These are phyloP conservation scores for Hydrolagus colliei DNA, from an alignment of 2,797 vertebrate genomes.

Conservation along the genomic window DNA sequence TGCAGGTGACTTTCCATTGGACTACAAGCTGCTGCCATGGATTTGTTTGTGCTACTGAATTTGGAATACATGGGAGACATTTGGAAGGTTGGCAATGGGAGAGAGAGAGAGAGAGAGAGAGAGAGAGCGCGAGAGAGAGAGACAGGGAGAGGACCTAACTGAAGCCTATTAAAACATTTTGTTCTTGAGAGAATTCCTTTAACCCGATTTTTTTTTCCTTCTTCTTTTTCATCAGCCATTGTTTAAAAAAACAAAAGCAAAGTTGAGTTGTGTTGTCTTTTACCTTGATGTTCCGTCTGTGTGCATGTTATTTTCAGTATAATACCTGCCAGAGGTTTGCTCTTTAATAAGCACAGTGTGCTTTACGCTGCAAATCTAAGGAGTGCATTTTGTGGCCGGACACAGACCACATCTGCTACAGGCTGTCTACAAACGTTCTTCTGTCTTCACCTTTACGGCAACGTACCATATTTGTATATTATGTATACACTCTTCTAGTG, in stretches of 20 bases:
- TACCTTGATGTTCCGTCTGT: constrained; percentile 73
- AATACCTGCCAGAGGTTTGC: constrained; percentile 73
- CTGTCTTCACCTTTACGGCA: constrained; percentile 68
- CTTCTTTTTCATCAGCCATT: constrained; percentile 60
- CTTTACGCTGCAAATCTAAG: constrained; percentile 68
- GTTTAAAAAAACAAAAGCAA: constrained; percentile 44
- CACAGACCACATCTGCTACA: constrained; percentile 46
- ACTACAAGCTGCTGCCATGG: constrained; percentile 28
- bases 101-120: background rate
- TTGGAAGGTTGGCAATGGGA: constrained; percentile 37
- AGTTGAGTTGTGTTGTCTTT: constrained; percentile 76
- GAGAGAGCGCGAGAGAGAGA: no score
- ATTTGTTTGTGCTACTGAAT: constrained; percentile 30
- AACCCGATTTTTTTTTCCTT: constrained; percentile 61
- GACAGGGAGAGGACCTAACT: constrained; percentile 54
- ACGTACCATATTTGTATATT: constrained; percentile 92
- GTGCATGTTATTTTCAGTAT: constrained; percentile 78
- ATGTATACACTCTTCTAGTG: constrained; percentile 79
- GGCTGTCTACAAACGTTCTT: constrained; percentile 50
- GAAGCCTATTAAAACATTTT: constrained; percentile 56
- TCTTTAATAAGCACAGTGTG: constrained; percentile 84
- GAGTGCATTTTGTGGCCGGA: constrained; percentile 21
- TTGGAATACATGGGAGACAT: constrained; percentile 10
- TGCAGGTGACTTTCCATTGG: constrained; percentile 1
- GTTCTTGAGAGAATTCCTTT: constrained; percentile 50